These are phyloP conservation scores for Agonopterix arenella DNA, from an alignment of 2,888 invertebrate species.

Conservation along the genomic window DNA sequence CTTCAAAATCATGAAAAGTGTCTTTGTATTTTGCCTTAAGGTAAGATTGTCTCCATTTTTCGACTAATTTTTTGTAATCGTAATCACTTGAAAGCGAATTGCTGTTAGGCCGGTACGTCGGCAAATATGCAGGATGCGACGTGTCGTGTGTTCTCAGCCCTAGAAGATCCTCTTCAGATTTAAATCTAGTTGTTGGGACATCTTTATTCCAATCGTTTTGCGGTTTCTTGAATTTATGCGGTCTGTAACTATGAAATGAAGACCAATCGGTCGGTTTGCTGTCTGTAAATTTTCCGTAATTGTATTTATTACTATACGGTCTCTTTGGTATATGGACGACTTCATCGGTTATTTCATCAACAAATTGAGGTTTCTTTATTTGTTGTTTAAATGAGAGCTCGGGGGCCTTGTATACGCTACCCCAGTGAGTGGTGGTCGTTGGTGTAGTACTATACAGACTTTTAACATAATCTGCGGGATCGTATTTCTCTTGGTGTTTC, in stretches of 20 bases:
- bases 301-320: constrained; percentile 31
- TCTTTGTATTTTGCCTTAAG: constrained; percentile 59
- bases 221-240: constrained; percentile 36
- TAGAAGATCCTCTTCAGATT: constrained; percentile 64
- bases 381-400: constrained; percentile 43
- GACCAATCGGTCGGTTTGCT: constrained; percentile 40
- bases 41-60: constrained; percentile 65
- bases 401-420: constrained; percentile 44
- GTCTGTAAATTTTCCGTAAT: constrained; percentile 35
- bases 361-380: constrained; percentile 33
- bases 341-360: constrained; percentile 39
- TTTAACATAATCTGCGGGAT: constrained; percentile 45
- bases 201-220: constrained; percentile 51
- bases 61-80: constrained; percentile 55
- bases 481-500: constrained; percentile 34
- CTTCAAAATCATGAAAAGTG: constrained; percentile 45
- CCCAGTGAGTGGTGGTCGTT: constrained; percentile 49
- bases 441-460: constrained; percentile 40
- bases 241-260: constrained; percentile 29
- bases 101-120: constrained; percentile 40
- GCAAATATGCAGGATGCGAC: constrained; percentile 52
- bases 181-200: constrained; percentile 42
- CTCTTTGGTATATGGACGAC: constrained; percentile 59
- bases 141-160: constrained; percentile 62
- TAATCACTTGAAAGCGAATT: constrained; percentile 39